Base-by-base conservation (phyloP, 2,888 invertebrate genomes). In the Hecatera dysodea region DNA sequence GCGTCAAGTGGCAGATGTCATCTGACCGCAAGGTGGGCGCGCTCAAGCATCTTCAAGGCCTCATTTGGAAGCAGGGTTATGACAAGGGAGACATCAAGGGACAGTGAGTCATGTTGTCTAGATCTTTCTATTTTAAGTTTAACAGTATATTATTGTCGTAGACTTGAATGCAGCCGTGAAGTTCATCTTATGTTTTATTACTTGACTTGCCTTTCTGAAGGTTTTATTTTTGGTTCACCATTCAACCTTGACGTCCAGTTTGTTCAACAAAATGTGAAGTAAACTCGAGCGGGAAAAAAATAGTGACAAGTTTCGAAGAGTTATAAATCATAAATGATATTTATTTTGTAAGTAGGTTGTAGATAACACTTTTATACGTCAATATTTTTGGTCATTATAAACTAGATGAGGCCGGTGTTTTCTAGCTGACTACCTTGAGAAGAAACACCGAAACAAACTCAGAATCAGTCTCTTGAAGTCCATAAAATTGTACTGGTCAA, bases 21-120 rank as follows among this genome's bases (percentile, higher is more conserved):
- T 94, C 95, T 36, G 98, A 99, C 92, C 97, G 98, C 73, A 98
- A 99, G 91, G 97, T 97, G 46, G 97, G 97, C 8, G 97, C 98
- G 8, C 95, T 99, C 75, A 99, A 99, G 91, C 97, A 97, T 62
- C 95, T 99, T n/a, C 99, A 99, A 92, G 99, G 99, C 0, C 96
- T 98, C 77, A 97, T 99, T 86, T 99, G 98, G 98, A 97, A 97
- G 87, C 97, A 97, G 83, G 99, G 98, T 6, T 99, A 98, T 90
- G 97, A 97, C 83, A 96, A 96, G 66, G 98, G 98, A 46, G 96
- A 97, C 46, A 93, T 99, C 5, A 98, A 98, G 91, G 98, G 98
- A 91, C 99, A 99, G 99, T 99, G 95, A 97, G 99, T 98, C 74
- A 69, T 55, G 44, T 57, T 61, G 12, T 36, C 19, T 33, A 8